Conservation (phyloP, 2,797 vertebrate genomes). For the Galago senegalensis region DNA sequence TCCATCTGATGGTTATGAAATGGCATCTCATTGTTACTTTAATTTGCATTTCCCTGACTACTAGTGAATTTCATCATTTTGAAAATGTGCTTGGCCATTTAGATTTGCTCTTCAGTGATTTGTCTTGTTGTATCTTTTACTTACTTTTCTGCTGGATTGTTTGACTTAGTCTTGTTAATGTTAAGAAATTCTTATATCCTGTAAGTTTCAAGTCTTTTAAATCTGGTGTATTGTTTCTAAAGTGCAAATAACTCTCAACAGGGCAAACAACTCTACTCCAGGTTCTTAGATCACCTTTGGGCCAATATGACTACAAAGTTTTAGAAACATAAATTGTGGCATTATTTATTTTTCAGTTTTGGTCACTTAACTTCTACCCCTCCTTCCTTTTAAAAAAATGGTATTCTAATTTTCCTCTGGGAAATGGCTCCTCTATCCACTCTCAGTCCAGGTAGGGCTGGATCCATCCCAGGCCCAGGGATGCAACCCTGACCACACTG, state of each 20-base stretch:
- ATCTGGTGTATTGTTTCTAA: neutral
- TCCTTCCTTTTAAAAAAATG: neutral
- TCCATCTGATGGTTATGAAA: constrained; percentile 59
- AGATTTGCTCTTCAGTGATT: constrained; percentile 44
- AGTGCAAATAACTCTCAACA: neutral
- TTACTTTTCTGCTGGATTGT: neutral
- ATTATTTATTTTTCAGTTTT: neutral
- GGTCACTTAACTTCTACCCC: neutral
- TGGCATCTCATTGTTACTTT: constrained; percentile 54
- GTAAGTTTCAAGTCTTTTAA: neutral
- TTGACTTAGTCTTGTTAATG: neutral
- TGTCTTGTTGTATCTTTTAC: constrained; percentile 52
- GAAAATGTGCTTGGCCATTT: constrained; percentile 36
- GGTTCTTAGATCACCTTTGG: neutral
- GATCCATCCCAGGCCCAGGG: neutral
- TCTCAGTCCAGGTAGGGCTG: neutral
- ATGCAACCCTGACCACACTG: neutral
- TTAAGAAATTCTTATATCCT: constrained; percentile 45
- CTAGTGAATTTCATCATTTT: constrained; percentile 48
- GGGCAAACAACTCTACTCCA: neutral
- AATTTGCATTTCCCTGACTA: constrained; percentile 69
- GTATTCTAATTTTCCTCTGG: neutral
- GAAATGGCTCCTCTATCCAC: neutral
- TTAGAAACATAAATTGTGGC: neutral
- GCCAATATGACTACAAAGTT: neutral